phyloP scores from a whole-genome alignment of 2,797 vertebrate species.

The Hafferia zeledoni region DNA sequence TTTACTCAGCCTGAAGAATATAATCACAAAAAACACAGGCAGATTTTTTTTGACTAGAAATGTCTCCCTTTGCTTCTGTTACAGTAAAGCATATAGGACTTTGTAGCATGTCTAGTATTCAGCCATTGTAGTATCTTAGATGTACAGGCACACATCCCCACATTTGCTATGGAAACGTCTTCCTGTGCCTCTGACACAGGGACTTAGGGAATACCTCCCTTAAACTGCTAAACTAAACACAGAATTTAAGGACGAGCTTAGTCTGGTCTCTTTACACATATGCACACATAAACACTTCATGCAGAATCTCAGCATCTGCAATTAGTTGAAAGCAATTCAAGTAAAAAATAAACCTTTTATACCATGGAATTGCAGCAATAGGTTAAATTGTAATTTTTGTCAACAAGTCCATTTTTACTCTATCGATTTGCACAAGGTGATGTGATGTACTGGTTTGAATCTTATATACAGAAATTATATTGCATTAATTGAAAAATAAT shows the following conservation, averaged over 20 bases:
- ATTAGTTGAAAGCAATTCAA: conserved; percentile 41
- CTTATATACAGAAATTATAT: conserved; percentile 33
- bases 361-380: conserved; percentile 34
- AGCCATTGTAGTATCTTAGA: not conserved
- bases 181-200: not conserved
- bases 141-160: not conserved
- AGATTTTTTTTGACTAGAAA: not conserved
- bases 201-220: not conserved
- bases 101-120: not conserved
- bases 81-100: not conserved
- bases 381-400: conserved; percentile 41
- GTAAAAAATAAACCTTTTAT: conserved; percentile 51
- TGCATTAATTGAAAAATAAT: conserved; percentile 63
- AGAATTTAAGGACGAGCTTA: not conserved
- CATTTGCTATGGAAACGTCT: not conserved
- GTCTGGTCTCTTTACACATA: not conserved
- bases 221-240: not conserved
- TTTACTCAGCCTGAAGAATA: not conserved
- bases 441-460: conserved; percentile 52
- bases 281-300: not conserved
- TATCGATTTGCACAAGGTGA: conserved; percentile 43
- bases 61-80: not conserved
- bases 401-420: conserved; percentile 47
- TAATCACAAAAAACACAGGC: not conserved
- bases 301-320: conserved; percentile 33